Conservation (phyloP, 1,140 invertebrate genomes). For the Drosophila sucinea region DNA sequence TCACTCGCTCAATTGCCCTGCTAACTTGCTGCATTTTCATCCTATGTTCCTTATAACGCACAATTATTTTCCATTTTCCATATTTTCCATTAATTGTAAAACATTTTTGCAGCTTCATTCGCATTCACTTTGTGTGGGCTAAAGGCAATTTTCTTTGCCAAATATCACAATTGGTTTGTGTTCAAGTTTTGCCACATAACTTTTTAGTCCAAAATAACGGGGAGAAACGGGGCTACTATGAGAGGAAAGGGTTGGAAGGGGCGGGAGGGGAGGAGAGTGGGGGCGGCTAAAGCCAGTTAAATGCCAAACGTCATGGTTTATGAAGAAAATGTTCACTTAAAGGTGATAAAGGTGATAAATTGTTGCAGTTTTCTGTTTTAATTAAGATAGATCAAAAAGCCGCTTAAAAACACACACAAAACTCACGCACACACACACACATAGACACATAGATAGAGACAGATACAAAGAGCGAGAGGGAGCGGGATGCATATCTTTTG, state of each 20-base stretch:
- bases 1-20: neutral
- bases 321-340: constrained; percentile 23
- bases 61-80: constrained; percentile 12
- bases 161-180: constrained; percentile 11
- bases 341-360: constrained; percentile 20
- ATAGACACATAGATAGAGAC: neutral
- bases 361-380: constrained; percentile 44
- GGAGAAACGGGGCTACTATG: neutral
- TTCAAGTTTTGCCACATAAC: constrained; percentile 10
- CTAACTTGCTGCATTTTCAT: neutral
- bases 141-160: constrained; percentile 18
- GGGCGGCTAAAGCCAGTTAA: constrained; percentile 15
- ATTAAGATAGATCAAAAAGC: constrained; percentile 63
- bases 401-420: constrained; percentile 51
- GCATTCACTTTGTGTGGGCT: neutral
- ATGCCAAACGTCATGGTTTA: constrained; percentile 9
- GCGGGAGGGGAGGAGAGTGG: no score
- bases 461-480: neutral
- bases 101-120: constrained; percentile 4
- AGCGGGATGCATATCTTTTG: constrained; percentile 6
- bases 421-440: constrained; percentile 6
- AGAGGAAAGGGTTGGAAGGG: neutral
- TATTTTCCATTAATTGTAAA: constrained; percentile 20
- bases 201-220: constrained; percentile 5
- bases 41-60: neutral